Evolutionary conservation across 2,888 invertebrate genomes (phyloP).

Genomic region (Griposia aprilina): DNA sequence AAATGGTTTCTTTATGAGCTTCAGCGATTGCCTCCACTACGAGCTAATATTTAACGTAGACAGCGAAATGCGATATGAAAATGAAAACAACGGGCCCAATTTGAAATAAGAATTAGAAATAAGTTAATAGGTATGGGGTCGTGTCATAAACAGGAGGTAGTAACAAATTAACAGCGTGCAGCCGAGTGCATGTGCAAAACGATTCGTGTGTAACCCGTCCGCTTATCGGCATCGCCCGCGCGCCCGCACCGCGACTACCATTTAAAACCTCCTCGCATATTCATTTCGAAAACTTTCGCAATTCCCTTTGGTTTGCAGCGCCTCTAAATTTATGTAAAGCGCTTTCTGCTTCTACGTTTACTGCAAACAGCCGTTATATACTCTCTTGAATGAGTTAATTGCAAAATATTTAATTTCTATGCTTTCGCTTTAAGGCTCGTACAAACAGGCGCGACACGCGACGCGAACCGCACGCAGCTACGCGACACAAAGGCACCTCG

Average conservation of each 20-base stretch:
- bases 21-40: background rate
- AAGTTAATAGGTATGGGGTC: conserved; percentile 40
- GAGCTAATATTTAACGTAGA: conserved; percentile 11
- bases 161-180: conserved; percentile 62
- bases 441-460: no score
- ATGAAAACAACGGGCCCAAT: background rate
- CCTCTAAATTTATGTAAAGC: conserved; percentile 78
- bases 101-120: conserved; percentile 11
- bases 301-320: conserved; percentile 80
- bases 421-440: conserved; percentile 23
- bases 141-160: conserved; percentile 51
- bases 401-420: conserved; percentile 56
- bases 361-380: conserved; percentile 52
- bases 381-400: conserved; percentile 56
- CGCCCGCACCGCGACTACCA: conserved; percentile 64
- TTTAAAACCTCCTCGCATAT: conserved; percentile 82
- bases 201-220: conserved; percentile 49
- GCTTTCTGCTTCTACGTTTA: conserved; percentile 69
- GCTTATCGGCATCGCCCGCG: conserved; percentile 68
- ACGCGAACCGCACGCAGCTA: no score
- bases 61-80: conserved; percentile 5
- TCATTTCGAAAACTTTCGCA: conserved; percentile 83
- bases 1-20: conserved; percentile 27
- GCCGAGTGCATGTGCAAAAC: conserved; percentile 55
- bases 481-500: no score